Conservation (phyloP, 2,797 vertebrate genomes). For the Stomatorhinus walkeri region DNA sequence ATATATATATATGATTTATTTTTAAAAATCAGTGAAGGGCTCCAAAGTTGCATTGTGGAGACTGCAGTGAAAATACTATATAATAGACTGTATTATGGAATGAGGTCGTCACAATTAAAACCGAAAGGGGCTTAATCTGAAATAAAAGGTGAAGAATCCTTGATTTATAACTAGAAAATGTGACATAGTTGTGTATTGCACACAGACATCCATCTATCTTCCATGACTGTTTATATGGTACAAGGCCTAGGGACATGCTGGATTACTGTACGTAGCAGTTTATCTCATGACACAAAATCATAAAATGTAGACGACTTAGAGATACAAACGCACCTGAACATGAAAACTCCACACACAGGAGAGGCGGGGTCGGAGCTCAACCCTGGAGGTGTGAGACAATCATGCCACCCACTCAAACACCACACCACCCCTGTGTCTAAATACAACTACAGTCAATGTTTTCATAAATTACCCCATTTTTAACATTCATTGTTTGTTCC, state of each 20-base stretch:
- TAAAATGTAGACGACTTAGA: neutral
- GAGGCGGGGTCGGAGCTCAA: neutral
- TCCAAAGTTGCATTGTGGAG: neutral
- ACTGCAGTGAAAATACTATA: neutral
- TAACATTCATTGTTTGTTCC: neutral
- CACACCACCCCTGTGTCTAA: neutral
- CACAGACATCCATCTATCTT: neutral
- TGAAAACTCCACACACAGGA: neutral
- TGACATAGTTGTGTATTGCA: neutral
- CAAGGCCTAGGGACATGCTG: neutral
- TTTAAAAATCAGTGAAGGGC: neutral
- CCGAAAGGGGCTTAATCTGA: neutral
- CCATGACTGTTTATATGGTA: neutral
- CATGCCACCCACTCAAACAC: neutral
- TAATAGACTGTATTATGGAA: neutral
- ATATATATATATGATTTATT: neutral
- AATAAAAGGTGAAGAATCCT: neutral
- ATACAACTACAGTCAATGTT: neutral
- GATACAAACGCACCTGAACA: neutral
- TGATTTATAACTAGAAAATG: neutral
- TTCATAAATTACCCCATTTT: slow-evolving; percentile 5
- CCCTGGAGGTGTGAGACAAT: neutral
- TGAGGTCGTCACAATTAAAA: neutral
- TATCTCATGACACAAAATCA: neutral
- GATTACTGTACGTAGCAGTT: neutral